These are phyloP conservation scores for Drosophila sproati DNA, from an alignment of 1,140 invertebrate genomes.

Conservation along the genomic window DNA sequence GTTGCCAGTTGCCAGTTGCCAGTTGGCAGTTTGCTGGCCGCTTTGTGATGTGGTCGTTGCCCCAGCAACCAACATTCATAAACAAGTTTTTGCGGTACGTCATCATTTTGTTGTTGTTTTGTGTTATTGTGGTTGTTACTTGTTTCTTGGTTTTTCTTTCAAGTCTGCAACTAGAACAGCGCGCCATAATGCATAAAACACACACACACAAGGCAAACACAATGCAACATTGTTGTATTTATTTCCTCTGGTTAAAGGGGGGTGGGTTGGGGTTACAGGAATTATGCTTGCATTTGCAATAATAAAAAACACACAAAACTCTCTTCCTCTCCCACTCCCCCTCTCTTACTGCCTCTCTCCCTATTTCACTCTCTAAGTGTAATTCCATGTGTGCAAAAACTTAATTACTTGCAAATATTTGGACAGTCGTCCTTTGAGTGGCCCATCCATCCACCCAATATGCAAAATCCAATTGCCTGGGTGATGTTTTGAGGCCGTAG, in stretches of 20 bases:
- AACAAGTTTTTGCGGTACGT: slow-evolving; percentile 74
- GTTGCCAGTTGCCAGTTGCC: slow-evolving; percentile 41
- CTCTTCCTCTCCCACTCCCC: slow-evolving; percentile 21
- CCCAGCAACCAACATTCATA: slow-evolving; percentile 78
- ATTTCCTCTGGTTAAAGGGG: not conserved
- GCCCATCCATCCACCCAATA: slow-evolving; percentile 1
- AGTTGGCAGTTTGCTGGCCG: slow-evolving; percentile 31
- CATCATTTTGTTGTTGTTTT: slow-evolving; percentile 35
- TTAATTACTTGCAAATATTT: slow-evolving; percentile 79
- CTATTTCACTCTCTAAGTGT: slow-evolving; percentile 6
- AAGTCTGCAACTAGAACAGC: slow-evolving; percentile 51
- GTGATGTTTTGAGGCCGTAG: too few relatives aligned
- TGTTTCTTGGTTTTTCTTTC: slow-evolving; percentile 34
- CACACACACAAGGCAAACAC: slow-evolving; percentile 60
- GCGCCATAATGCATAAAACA: slow-evolving; percentile 59
- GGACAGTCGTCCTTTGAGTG: slow-evolving; percentile 11
- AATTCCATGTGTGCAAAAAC: slow-evolving; percentile 61
- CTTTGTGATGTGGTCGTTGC: slow-evolving; percentile 78
- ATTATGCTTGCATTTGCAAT: slow-evolving; percentile 42
- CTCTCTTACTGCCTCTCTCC: not conserved
- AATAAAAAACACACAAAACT: slow-evolving; percentile 46
- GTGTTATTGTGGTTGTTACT: slow-evolving; percentile 12
- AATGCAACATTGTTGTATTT: slow-evolving; percentile 33
- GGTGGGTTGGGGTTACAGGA: slow-evolving; percentile 26
- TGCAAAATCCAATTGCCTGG: slow-evolving; percentile 4